Percentiles rank a stretch among this genome's conserved stretches.
phyloP scores from a whole-genome alignment of 2,113 vertebrate genomes.

The Speoplatyrhinus poulsoni region DNA sequence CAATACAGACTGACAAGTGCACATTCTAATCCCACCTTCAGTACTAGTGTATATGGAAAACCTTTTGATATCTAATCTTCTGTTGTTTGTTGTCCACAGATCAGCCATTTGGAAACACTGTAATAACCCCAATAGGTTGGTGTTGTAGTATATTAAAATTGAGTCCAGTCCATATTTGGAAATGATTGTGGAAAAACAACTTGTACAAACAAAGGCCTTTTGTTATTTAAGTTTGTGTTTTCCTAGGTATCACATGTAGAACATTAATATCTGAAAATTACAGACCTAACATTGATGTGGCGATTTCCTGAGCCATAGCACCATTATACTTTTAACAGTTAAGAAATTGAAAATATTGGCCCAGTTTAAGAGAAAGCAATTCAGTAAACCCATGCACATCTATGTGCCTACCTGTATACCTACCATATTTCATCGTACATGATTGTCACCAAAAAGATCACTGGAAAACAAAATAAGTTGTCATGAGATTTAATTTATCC shows the following conservation, averaged over 20 bases:
- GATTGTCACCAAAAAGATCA: constrained; percentile 31
- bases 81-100: background rate
- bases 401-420: constrained; percentile 27
- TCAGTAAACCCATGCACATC: background rate
- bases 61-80: constrained; percentile 5
- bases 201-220: too few species aligned
- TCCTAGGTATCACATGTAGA: background rate
- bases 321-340: background rate
- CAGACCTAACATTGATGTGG: constrained; percentile 17
- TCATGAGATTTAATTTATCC: constrained; percentile 48
- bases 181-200: too few species aligned
- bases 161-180: too few species aligned
- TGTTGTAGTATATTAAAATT: too few species aligned
- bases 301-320: background rate
- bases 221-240: background rate
- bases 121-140: too few species aligned
- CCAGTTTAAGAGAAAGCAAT: background rate
- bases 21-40: constrained; percentile 17
- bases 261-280: constrained; percentile 33
- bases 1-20: constrained; percentile 23
- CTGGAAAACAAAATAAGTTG: constrained; percentile 35
- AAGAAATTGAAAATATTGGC: background rate
- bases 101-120: too few species aligned
- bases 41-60: background rate
- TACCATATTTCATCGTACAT: constrained; percentile 48